These are phyloP conservation scores for Momotus momota DNA, from an alignment of 2,797 vertebrate genomes.

Conservation along the genomic window DNA sequence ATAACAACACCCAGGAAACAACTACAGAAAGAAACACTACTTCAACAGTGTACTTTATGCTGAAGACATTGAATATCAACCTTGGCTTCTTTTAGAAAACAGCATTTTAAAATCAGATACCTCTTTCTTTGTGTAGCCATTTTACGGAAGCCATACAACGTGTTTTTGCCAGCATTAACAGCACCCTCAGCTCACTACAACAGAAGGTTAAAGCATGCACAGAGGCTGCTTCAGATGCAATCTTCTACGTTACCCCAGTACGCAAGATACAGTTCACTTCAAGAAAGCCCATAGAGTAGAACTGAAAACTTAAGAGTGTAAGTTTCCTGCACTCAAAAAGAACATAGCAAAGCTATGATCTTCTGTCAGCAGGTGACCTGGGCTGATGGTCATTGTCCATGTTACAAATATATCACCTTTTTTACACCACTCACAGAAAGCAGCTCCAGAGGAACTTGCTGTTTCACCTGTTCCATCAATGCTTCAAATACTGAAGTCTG, in stretches of 20 bases:
- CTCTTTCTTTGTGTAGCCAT: not conserved
- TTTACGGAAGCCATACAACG: not conserved
- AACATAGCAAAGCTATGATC: not conserved
- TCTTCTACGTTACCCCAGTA: not conserved
- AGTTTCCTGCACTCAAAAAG: not conserved
- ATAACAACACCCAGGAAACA: fast-evolving
- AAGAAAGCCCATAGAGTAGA: not conserved
- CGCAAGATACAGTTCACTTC: not conserved
- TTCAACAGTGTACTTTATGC: not conserved
- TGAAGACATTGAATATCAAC: not conserved
- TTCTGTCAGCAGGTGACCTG: not conserved
- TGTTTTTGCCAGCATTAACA: not conserved
- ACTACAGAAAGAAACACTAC: not conserved
- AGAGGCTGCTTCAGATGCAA: not conserved
- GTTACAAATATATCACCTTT: not conserved
- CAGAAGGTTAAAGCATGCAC: fast-evolving
- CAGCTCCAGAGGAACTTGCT: not conserved
- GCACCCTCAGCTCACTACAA: not conserved
- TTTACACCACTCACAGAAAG: not conserved
- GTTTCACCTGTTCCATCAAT: not conserved
- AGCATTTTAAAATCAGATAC: not conserved
- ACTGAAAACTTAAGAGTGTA: not conserved
- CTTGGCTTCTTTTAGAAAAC: not conserved
- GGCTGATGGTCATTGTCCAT: not conserved
- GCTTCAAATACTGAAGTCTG: not conserved